phyloP scores from a whole-genome alignment of 2,888 invertebrate species.

The Sericinus montela region DNA sequence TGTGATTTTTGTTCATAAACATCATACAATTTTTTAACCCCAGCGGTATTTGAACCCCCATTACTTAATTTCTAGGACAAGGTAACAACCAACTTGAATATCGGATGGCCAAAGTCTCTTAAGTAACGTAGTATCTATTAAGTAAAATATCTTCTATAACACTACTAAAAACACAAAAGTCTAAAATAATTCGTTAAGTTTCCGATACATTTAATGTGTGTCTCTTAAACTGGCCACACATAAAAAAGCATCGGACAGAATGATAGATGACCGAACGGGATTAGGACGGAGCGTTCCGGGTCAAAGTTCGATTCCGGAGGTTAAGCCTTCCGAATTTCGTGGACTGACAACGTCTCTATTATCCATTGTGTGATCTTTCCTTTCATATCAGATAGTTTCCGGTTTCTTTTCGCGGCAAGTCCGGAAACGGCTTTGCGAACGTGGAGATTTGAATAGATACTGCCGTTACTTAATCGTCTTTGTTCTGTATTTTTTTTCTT shows the following conservation, averaged over 20 bases:
- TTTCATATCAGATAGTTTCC: constrained; percentile 10
- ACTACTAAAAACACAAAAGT: neutral
- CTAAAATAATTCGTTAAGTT: neutral
- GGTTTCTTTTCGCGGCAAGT: neutral
- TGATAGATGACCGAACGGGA: constrained; percentile 32
- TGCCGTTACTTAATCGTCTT: too few relatives aligned
- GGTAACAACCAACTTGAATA: too few relatives aligned
- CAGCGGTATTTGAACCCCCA: too few relatives aligned
- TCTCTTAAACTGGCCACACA: constrained; percentile 14
- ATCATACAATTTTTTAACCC: too few relatives aligned
- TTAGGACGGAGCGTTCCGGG: constrained; percentile 27
- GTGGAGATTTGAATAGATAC: neutral
- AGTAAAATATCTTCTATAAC: too few relatives aligned
- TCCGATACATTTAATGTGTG: neutral
- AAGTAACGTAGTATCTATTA: too few relatives aligned
- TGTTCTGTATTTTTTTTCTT: too few relatives aligned
- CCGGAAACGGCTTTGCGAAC: constrained; percentile 9
- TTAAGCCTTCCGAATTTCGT: constrained; percentile 30
- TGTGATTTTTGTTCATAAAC: too few relatives aligned
- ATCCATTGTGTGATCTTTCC: constrained; percentile 18
- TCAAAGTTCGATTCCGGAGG: constrained; percentile 36
- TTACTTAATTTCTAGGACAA: too few relatives aligned
- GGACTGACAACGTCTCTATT: constrained; percentile 22
- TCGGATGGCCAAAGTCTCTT: too few relatives aligned
- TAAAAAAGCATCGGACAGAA: constrained; percentile 25